Conservation (phyloP, 2,888 invertebrate species). For the Timema cristinae region DNA sequence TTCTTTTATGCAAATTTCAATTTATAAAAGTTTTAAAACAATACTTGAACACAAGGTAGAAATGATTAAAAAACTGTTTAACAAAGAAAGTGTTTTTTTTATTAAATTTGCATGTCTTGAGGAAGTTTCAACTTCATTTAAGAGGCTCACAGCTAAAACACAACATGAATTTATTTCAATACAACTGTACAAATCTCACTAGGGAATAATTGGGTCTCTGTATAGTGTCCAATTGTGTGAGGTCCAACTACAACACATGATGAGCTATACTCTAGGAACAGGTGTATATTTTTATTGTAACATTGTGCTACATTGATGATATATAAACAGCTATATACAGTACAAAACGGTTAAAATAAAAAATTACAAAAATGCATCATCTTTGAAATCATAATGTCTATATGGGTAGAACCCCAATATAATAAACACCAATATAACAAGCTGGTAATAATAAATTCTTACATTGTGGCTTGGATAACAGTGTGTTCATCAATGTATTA, state of each 20-base stretch:
- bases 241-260: too few relatives aligned
- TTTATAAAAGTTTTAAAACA: too few relatives aligned
- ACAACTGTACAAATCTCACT: constrained; percentile 17
- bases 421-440: constrained; percentile 28
- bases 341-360: constrained; percentile 32
- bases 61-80: too few relatives aligned
- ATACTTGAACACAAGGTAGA: too few relatives aligned
- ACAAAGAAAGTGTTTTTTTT: too few relatives aligned
- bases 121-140: too few relatives aligned
- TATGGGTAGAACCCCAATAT: constrained; percentile 8
- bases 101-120: too few relatives aligned
- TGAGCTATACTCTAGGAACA: too few relatives aligned
- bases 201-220: constrained; percentile 10
- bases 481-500: constrained; percentile 15
- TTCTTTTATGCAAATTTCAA: too few relatives aligned
- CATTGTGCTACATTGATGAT: neutral
- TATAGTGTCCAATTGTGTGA: too few relatives aligned
- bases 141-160: too few relatives aligned
- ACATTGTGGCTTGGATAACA: constrained; percentile 20
- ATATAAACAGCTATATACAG: constrained; percentile 32
- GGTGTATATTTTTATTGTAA: too few relatives aligned
- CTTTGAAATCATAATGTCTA: constrained; percentile 18
- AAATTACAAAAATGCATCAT: constrained; percentile 23
- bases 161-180: neutral
- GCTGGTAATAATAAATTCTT: constrained; percentile 22